A percentile compares a stretch with the other conserved stretches of the same genome.
phyloP scores from a whole-genome alignment of 2,113 vertebrate genomes.

The Eretmochelys imbricata region DNA sequence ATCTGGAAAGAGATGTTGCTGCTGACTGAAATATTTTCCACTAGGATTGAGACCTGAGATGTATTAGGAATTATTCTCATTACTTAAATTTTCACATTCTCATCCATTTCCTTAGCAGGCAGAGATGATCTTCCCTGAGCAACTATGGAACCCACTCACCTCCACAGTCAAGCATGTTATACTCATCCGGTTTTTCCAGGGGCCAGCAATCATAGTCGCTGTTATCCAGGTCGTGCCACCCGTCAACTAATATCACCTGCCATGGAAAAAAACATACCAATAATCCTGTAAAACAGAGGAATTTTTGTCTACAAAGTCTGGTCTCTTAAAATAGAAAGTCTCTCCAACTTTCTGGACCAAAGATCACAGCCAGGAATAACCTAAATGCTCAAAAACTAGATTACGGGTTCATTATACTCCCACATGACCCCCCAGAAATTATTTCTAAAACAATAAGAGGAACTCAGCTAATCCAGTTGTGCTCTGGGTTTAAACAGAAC shows the following conservation, averaged over 20 bases:
- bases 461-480: neutral
- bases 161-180: conserved; percentile 88
- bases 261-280: neutral
- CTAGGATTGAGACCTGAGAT: fast-evolving
- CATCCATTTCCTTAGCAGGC: neutral
- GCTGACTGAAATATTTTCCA: neutral
- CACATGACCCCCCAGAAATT: neutral
- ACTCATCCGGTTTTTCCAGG: conserved; percentile 82
- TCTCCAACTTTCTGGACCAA: neutral
- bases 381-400: fast-evolving
- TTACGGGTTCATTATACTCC: neutral
- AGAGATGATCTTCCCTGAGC: neutral
- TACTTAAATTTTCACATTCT: neutral
- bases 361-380: neutral
- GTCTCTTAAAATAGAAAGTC: neutral
- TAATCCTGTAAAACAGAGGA: neutral
- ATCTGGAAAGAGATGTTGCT: neutral
- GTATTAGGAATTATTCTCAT: neutral
- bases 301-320: neutral
- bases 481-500: neutral
- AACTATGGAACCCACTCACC: conserved; percentile 70
- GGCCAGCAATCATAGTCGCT: conserved; percentile 90
- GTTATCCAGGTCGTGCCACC: conserved; percentile 89
- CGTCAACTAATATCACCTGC: conserved; percentile 57
- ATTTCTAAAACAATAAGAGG: neutral